Conservation (phyloP, 2,888 invertebrate genomes). For the Agrilus biguttatus region DNA sequence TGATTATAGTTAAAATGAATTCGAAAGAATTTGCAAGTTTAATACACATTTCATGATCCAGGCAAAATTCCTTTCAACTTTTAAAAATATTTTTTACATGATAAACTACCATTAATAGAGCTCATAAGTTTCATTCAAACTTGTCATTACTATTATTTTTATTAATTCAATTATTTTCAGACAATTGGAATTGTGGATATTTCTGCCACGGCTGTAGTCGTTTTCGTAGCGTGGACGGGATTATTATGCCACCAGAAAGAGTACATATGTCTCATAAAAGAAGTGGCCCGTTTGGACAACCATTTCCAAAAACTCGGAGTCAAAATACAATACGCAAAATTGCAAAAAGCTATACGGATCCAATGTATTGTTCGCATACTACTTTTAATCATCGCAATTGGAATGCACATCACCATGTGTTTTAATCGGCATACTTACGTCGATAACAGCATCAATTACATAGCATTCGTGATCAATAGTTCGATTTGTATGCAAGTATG, state of each 20-base stretch:
- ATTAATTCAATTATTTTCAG: slow-evolving; percentile 1
- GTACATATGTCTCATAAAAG: slow-evolving; percentile 9
- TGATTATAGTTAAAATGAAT: too few relatives aligned
- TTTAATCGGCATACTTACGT: slow-evolving; percentile 3
- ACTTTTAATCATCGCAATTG: too few relatives aligned
- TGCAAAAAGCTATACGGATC: slow-evolving; percentile 5
- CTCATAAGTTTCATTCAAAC: too few relatives aligned
- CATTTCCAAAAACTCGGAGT: slow-evolving; percentile 12
- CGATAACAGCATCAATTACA: slow-evolving; percentile 5
- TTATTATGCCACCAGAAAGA: slow-evolving; percentile 9
- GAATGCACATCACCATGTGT: slow-evolving; percentile 2
- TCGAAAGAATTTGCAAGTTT: too few relatives aligned
- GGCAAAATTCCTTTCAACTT: too few relatives aligned
- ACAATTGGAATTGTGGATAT: slow-evolving; percentile 9
- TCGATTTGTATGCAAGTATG: slow-evolving; percentile 11
- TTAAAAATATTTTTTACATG: too few relatives aligned
- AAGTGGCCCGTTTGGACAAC: slow-evolving; percentile 12
- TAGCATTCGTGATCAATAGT: slow-evolving; percentile 9
- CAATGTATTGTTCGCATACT: slow-evolving; percentile 1
- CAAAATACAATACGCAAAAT: slow-evolving; percentile 13
- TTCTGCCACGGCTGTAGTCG: slow-evolving; percentile 6
- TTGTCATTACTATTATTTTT: too few relatives aligned
- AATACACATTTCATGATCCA: too few relatives aligned
- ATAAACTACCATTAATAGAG: too few relatives aligned
- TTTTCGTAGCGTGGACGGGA: slow-evolving; percentile 10